These are phyloP conservation scores for Semaprochilodus insignis DNA, from an alignment of 2,797 vertebrate genomes.

Conservation along the genomic window DNA sequence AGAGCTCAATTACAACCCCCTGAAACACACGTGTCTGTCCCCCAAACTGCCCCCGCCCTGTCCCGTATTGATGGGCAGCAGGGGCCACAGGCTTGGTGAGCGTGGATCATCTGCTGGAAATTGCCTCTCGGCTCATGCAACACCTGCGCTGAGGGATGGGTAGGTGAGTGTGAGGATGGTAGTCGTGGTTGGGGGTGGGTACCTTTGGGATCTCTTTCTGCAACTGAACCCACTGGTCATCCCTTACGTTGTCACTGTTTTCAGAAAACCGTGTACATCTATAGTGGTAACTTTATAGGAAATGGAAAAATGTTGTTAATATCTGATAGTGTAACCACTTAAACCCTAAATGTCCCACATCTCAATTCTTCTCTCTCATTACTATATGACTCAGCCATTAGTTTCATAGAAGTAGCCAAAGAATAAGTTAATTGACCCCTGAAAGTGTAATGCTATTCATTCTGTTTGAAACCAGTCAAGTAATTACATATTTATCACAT, in stretches of 20 bases:
- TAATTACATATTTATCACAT: no score
- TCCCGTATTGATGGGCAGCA: constrained; percentile 74
- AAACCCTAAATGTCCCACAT: not conserved
- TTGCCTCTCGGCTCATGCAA: constrained; percentile 72
- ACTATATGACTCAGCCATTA: not conserved
- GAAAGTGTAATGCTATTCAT: no score
- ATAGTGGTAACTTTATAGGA: no score
- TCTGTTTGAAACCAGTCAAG: no score
- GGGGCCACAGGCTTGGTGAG: constrained; percentile 77
- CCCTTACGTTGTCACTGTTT: not conserved
- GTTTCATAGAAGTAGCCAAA: not conserved
- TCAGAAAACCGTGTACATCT: not conserved
- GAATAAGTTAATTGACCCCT: no score
- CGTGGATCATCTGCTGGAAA: constrained; percentile 81
- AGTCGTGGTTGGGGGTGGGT: constrained; percentile 32
- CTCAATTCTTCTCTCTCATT: not conserved
- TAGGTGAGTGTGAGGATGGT: constrained; percentile 57
- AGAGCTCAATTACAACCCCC: constrained; percentile 60
- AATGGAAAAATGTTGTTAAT: not conserved
- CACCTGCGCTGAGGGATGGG: constrained; percentile 74
- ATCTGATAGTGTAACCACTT: not conserved
- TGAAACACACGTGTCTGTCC: constrained; percentile 35
- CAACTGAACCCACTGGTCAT: constrained; percentile 68
- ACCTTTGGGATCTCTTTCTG: constrained; percentile 73
- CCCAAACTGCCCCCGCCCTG: constrained; percentile 39